phyloP scores from a whole-genome alignment of 2,888 invertebrate species.

The Heteropelma amictum region DNA sequence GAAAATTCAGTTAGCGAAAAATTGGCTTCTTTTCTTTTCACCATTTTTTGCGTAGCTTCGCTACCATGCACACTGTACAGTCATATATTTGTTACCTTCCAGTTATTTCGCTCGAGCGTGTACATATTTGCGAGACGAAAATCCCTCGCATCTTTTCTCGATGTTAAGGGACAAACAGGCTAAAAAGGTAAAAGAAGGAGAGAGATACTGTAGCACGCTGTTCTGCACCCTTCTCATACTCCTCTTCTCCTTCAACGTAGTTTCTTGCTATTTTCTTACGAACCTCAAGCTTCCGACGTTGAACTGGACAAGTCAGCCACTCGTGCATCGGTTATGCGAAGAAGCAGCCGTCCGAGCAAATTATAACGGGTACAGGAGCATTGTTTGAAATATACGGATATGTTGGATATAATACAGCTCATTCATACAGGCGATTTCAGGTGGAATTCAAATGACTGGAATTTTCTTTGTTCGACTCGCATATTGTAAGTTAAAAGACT shows the following conservation, averaged over 20 bases:
- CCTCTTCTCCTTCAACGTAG: constrained; percentile 15
- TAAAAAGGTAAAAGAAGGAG: neutral
- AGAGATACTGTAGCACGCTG: neutral
- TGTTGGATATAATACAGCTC: constrained; percentile 19
- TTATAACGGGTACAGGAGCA: constrained; percentile 70
- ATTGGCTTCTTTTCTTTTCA: constrained; percentile 23
- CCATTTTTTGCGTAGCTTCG: neutral
- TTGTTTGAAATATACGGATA: constrained; percentile 72
- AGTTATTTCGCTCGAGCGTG: constrained; percentile 50
- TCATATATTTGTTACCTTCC: constrained; percentile 3
- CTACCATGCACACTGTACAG: neutral
- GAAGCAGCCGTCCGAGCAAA: constrained; percentile 72
- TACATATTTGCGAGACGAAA: constrained; percentile 45
- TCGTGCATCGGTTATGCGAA: constrained; percentile 69
- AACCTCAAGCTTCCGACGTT: constrained; percentile 28
- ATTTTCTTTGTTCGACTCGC: no score
- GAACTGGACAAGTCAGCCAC: constrained; percentile 49
- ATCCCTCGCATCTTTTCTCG: constrained; percentile 27
- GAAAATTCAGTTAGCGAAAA: constrained; percentile 43
- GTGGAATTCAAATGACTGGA: neutral
- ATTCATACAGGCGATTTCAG: neutral
- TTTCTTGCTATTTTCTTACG: constrained; percentile 53
- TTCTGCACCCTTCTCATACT: constrained; percentile 14
- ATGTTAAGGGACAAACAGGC: neutral
- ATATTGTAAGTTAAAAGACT: no score